Evolutionary conservation across 2,113 vertebrate genomes (phyloP).

Genomic region (Anolis sagrei): DNA sequence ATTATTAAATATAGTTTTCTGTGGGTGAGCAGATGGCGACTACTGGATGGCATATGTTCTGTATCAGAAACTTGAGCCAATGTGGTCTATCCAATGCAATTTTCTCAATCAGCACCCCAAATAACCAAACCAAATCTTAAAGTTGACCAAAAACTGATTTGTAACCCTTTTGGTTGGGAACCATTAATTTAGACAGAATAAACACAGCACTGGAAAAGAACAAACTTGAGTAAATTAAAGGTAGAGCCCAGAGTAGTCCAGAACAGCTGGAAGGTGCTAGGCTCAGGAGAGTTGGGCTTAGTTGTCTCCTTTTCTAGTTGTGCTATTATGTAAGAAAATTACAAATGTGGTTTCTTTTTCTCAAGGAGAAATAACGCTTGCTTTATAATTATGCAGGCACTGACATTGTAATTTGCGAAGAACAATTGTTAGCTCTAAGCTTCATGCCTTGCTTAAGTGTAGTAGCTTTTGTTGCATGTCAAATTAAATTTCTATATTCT

Average conservation of each 20-base stretch:
- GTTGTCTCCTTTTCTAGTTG: background rate
- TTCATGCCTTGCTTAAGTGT: background rate
- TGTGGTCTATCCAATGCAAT: too few species aligned
- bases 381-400: constrained; percentile 23
- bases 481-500: constrained; percentile 63
- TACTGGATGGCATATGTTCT: too few species aligned
- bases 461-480: constrained; percentile 34
- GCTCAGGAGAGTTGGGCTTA: background rate
- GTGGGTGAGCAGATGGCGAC: too few species aligned
- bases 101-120: too few species aligned
- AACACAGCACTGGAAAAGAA: background rate
- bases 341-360: constrained; percentile 40
- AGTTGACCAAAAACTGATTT: too few species aligned
- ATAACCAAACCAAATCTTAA: too few species aligned
- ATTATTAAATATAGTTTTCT: too few species aligned
- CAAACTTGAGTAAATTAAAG: background rate
- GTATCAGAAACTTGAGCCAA: too few species aligned
- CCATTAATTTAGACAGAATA: background rate
- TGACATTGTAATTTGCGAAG: constrained; percentile 43
- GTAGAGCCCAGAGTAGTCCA: background rate
- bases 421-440: constrained; percentile 39
- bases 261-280: background rate
- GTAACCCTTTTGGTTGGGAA: too few species aligned
- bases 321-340: constrained; percentile 36
- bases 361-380: constrained; percentile 22